Base-by-base conservation (phyloP, 2,113 vertebrate species). In the Syngnathus scovelli region DNA sequence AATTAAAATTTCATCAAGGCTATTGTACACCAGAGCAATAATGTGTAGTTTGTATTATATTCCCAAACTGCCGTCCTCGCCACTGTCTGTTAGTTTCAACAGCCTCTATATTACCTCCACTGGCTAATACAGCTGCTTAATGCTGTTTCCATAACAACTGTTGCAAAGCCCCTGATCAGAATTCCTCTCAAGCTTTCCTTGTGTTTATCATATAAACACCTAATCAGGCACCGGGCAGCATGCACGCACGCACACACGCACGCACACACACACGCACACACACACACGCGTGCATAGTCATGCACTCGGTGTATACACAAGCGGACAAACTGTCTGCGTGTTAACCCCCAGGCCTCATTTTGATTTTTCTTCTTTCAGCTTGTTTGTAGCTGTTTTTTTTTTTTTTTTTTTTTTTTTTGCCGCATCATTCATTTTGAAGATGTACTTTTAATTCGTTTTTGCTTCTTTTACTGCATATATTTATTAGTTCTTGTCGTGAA, bases 101-200 rank as follows among this genome's bases (percentile, higher is more conserved):
- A 78, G 82, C 79, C 76, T 83, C 86, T 85, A 82, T 78, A 86
- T 83, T 82, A 84, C 79, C 77, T 83, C 78, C 71, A 80, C 81
- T 81, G 86, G 77, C 81, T 86, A 86, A 86, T 81, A 80, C 82
- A 79, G 81, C 81, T 84, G 85, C 84, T 87, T 87, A 88, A 87
- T 85, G 83, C 84, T 84, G 88, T 90, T 88, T 88, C 88, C 88
- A 90, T 90, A 88, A 88, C 88, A 90, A 90, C 87, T 87, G 88
- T 90, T 89, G 84, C 83, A 89, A 89, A 88, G 84, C 86, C 83
- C 82, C 87, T 88, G 80, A 88, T 88, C 87, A 87, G 85, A 87
- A 87, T 88, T 88, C 86, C 78, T 84, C 80, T 78, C 83, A 76
- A 84, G 85, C 80, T 76, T 54, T 72, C 79, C 80, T 89, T 56